Evolutionary conservation across 1,140 invertebrate species (phyloP), one percentile per base, ranked within the genome.

Genomic region (Meloidogyne hapla): DNA sequence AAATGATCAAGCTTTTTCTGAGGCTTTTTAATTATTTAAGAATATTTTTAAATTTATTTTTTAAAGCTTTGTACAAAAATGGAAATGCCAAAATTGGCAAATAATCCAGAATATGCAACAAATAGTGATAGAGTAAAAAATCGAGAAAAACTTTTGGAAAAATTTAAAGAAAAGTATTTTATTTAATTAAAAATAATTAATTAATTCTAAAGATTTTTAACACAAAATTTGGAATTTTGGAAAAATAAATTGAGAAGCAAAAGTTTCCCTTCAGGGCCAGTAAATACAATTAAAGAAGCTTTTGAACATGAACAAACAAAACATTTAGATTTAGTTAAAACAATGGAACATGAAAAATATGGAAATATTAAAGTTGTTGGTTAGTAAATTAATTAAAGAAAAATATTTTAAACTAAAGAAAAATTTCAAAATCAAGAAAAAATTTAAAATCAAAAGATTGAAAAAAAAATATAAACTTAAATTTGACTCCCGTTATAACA

Each of bases 231-330:
- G 69, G 88, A 90, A 33, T 91, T 94, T 81, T 97, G 94, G 94
- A 88, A 91, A 64, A 79, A 88, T 4, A 85, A 91, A 71, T 92
- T 98, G 77, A 90, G 92, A 71, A 91, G 91, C 33, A 90, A 91
- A 8, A 88, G 91, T 2, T 94, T 96, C 87, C 94, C 95, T 3
- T 93, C 92, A 87, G 95, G 94, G 0, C 94, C 93, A 0, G 91
- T 98, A 0, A 98, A 98, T 89, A 91, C 89, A 18, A 91, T 97
- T 84, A 88, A 90, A 74, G 90, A 94, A 83, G 93, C 93, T 0
- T 98, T 97, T 87, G 89, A 91, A 28, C 71, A 84, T 76, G 85
- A 81, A 56, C 78, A 89, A 85, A 83, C 88, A 0, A 89, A 91
- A 79, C 88, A 91, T 23, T 92, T 92, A 81, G 89, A 90, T 18